Evolutionary conservation across 2,113 vertebrate species (phyloP), one percentile per base, ranked within the genome.

Genomic region (Pithys albifrons): DNA sequence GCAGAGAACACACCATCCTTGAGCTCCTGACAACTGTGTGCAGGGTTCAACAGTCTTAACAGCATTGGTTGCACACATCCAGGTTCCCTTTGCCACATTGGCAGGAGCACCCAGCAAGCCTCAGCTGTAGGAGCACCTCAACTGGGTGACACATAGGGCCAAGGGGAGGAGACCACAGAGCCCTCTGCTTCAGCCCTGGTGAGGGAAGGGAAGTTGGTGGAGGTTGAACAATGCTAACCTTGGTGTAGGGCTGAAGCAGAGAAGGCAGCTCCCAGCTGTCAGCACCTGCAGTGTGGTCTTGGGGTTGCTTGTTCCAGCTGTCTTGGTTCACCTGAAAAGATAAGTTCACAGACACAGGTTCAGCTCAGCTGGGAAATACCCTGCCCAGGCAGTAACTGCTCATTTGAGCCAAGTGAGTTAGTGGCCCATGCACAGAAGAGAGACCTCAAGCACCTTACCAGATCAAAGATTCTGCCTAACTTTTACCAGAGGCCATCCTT

Each of bases 281-380:
- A 65, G 59, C 27, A 54, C 24, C 11, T 0, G 0, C 52, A 39
- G 24, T 0, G 22, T 57, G 19, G 81, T 84, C 85, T 39, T 66
- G 25, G 14, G 19, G n/a, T 72, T 39, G 41, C 48, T 87, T 72
- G 20, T 55, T 88, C 57, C 5, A 1, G 48, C 45, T 78, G 27
- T 70, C 45, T 59, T 49, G 24, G 17, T 25, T 88, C 52, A 88
- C n/a, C 87, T 96, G 52, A 33, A 91, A 93, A 91, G 74, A 89
- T 20, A 95, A 85, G n/a, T 19, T 17, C 54, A 96, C 23, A 43
- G 3, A 14, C 7, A 69, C 3, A 70, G 0, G 1, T 61, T 81
- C 41, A 73, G 39, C 3, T 55, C 37, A 54, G 75, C 24, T 69
- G 45, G 10, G 20, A 37, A 86, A 73, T 28, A 64, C 8, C 10